Percentiles rank a stretch among this genome's conserved stretches.
These are phyloP conservation scores for Gadopsis marmoratus DNA, from an alignment of 2,797 vertebrate genomes.

Conservation along the genomic window DNA sequence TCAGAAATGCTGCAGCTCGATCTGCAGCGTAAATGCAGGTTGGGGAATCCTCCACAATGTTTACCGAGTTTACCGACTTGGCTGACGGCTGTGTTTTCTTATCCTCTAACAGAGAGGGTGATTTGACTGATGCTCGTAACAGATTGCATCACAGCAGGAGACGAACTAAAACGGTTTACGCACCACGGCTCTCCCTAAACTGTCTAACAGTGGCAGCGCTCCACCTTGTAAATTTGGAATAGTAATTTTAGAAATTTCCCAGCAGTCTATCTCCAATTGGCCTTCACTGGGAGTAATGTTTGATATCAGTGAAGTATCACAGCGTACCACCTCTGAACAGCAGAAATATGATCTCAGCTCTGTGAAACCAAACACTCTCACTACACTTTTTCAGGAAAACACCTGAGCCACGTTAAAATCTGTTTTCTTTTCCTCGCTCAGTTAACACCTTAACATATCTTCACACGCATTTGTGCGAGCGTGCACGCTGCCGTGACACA, in stretches of 20 bases:
- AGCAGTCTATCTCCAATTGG: conserved; percentile 73
- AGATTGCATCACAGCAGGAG: conserved; percentile 79
- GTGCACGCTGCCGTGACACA: conserved; percentile 7
- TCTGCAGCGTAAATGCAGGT: conserved; percentile 51
- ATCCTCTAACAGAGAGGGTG: conserved; percentile 70
- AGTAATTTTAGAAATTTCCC: conserved; percentile 75
- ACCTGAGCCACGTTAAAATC: conserved; percentile 49
- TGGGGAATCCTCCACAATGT: conserved; percentile 71
- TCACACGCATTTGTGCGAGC: background rate
- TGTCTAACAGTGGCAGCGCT: conserved; percentile 75
- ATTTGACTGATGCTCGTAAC: conserved; percentile 74
- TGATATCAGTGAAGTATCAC: conserved; percentile 61
- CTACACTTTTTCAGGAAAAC: conserved; percentile 27
- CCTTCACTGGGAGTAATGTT: conserved; percentile 56
- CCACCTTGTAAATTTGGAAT: conserved; percentile 78
- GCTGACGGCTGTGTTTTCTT: conserved; percentile 70
- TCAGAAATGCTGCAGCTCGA: conserved; percentile 13
- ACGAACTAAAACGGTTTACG: conserved; percentile 64
- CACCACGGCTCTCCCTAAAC: conserved; percentile 76
- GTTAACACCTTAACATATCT: background rate
- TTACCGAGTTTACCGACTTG: conserved; percentile 68
- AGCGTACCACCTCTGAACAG: conserved; percentile 56
- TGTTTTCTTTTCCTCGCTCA: conserved; percentile 3
- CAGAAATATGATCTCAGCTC: conserved; percentile 47
- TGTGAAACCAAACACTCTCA: conserved; percentile 43